A percentile compares a stretch with the other conserved stretches of the same genome.
Conservation (phyloP, 2,113 vertebrate species). For the Zeus faber region DNA sequence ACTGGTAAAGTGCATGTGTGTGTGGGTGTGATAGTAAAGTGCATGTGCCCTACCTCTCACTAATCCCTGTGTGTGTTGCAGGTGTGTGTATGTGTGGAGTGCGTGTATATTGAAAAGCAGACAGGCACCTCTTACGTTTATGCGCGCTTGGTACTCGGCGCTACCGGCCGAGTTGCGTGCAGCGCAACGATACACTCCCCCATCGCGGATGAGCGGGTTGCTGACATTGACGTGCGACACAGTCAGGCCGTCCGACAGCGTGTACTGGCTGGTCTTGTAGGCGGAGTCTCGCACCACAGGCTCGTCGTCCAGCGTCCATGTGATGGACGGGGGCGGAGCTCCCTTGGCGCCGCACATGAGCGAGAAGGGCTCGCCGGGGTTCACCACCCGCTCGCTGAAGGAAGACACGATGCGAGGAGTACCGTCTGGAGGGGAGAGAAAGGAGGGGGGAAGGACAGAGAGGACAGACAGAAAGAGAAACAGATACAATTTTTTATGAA, state of each 20-base stretch:
- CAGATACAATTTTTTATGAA: not conserved
- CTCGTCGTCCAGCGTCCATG: conserved; percentile 97
- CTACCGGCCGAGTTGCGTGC: conserved; percentile 99
- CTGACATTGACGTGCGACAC: conserved; percentile 96
- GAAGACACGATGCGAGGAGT: conserved; percentile 95
- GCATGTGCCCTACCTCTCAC: conserved; percentile 16
- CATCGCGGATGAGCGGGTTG: conserved; percentile 91
- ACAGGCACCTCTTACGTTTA: conserved; percentile 99
- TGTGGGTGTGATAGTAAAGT: conserved; percentile 2
- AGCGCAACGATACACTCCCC: conserved; percentile 96
- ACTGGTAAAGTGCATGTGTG: not conserved
- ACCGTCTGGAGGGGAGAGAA: conserved; percentile 77
- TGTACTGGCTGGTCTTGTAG: conserved; percentile 97
- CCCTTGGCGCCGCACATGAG: conserved; percentile 95
- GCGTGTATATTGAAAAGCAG: conserved; percentile 96
- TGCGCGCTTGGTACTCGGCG: conserved; percentile 99
- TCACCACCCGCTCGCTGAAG: conserved; percentile 98
- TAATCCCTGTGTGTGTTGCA: conserved; percentile 20
- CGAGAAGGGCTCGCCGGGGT: conserved; percentile 97
- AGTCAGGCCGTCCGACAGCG: conserved; percentile 91
- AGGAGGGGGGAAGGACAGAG: conserved; percentile 21
- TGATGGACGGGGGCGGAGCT: conserved; percentile 92
- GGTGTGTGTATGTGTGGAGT: conserved; percentile 57
- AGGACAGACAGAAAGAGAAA: conserved; percentile 8
- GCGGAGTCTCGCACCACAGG: conserved; percentile 85